Evolutionary conservation across 1,140 invertebrate genomes (phyloP).

Genomic region (Berghia stephanieae): DNA sequence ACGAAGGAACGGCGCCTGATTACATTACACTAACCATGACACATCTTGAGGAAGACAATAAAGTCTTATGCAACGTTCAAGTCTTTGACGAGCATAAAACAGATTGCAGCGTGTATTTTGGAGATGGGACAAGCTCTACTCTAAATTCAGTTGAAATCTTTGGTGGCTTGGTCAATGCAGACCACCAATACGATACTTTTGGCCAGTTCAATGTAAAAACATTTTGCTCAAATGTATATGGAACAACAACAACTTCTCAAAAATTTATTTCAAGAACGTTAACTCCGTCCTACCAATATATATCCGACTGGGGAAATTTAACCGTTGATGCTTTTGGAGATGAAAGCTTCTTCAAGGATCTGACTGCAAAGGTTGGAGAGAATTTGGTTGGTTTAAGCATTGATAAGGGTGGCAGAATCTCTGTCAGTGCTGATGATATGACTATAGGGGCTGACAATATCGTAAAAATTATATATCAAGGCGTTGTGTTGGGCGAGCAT

Average conservation of each 20-base stretch:
- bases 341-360: slow-evolving; percentile 30
- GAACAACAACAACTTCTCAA: slow-evolving; percentile 27
- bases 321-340: slow-evolving; percentile 35
- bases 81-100: slow-evolving; percentile 35
- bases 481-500: slow-evolving; percentile 33
- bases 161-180: neutral
- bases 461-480: slow-evolving; percentile 34
- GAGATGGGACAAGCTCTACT: slow-evolving; percentile 18
- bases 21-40: slow-evolving; percentile 42
- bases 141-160: slow-evolving; percentile 25
- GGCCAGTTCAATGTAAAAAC: slow-evolving; percentile 37
- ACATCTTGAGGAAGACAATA: slow-evolving; percentile 26
- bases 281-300: slow-evolving; percentile 34
- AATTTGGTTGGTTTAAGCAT: neutral
- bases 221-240: slow-evolving; percentile 43
- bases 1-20: slow-evolving; percentile 51
- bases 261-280: slow-evolving; percentile 38
- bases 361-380: slow-evolving; percentile 9
- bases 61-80: slow-evolving; percentile 29
- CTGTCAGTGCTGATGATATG: neutral
- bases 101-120: slow-evolving; percentile 38
- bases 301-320: slow-evolving; percentile 22
- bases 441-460: slow-evolving; percentile 39
- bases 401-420: neutral
- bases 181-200: slow-evolving; percentile 27